Evolutionary conservation across 2,797 vertebrate species (phyloP).

Genomic region (Rhodeus uyekii): DNA sequence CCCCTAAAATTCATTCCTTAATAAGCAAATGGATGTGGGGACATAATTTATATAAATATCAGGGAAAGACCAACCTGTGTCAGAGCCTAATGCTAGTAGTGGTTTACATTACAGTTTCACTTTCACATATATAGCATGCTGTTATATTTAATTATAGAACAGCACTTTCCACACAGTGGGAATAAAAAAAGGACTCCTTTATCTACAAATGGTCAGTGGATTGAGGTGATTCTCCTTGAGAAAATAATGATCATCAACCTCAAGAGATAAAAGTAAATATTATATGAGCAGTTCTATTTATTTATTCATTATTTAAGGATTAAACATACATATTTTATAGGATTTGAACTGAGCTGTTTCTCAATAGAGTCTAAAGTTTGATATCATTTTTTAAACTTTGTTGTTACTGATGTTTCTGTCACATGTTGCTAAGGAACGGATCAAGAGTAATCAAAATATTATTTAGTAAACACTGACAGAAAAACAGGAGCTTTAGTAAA

Average conservation of each 20-base stretch:
- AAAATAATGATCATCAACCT: background rate
- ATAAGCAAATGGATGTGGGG: conserved; percentile 32
- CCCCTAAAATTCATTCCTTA: conserved; percentile 42
- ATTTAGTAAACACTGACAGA: no score
- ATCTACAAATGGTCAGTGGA: background rate
- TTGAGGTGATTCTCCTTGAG: background rate
- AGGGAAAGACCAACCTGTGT: background rate
- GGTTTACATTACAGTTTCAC: background rate
- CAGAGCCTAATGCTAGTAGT: background rate
- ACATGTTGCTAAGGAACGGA: no score
- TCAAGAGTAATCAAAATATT: no score
- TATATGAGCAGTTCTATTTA: background rate
- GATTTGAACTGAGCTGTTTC: background rate
- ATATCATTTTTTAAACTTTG: background rate
- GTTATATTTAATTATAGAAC: background rate
- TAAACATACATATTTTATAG: background rate
- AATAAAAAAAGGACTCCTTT: background rate
- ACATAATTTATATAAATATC: conserved; percentile 7
- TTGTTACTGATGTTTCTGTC: background rate
- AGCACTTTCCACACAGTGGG: background rate
- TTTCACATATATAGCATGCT: background rate
- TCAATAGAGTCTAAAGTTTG: background rate
- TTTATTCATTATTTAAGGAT: no score
- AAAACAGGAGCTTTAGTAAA: no score
- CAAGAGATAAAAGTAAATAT: background rate